phyloP scores from a whole-genome alignment of 2,113 vertebrate species.

The Hydropotes inermis region DNA sequence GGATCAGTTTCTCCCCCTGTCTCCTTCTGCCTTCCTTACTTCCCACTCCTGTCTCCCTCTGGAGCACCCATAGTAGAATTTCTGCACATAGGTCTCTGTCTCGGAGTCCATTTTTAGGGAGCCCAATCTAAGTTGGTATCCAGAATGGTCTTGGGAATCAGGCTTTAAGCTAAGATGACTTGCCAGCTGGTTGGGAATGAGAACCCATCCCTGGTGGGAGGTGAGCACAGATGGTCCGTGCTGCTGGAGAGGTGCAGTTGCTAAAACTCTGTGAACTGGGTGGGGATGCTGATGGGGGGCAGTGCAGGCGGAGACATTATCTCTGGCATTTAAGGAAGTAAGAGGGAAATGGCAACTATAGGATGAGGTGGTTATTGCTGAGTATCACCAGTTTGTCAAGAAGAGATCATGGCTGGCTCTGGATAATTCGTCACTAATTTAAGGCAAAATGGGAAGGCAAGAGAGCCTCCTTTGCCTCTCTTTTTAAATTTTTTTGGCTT shows the following conservation, averaged over 20 bases:
- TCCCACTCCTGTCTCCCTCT: background rate
- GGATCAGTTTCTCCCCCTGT: background rate
- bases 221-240: background rate
- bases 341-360: background rate
- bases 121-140: background rate
- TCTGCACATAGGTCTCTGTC: background rate
- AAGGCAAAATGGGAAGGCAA: background rate
- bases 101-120: background rate
- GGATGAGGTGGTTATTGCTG: background rate
- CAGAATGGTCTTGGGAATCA: background rate
- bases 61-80: background rate
- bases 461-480: background rate
- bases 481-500: background rate
- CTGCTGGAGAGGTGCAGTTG: no score
- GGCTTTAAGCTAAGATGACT: background rate
- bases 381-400: background rate
- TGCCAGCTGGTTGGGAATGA: background rate
- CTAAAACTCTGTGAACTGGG: background rate
- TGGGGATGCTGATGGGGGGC: background rate
- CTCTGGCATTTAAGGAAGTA: background rate
- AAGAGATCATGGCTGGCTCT: background rate
- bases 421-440: background rate
- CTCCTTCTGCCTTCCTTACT: background rate
- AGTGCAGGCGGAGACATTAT: background rate
- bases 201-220: background rate